A percentile compares a stretch with the other conserved stretches of the same genome.
Evolutionary conservation across 2,888 invertebrate species (phyloP).

Genomic region (Apoderus coryli): DNA sequence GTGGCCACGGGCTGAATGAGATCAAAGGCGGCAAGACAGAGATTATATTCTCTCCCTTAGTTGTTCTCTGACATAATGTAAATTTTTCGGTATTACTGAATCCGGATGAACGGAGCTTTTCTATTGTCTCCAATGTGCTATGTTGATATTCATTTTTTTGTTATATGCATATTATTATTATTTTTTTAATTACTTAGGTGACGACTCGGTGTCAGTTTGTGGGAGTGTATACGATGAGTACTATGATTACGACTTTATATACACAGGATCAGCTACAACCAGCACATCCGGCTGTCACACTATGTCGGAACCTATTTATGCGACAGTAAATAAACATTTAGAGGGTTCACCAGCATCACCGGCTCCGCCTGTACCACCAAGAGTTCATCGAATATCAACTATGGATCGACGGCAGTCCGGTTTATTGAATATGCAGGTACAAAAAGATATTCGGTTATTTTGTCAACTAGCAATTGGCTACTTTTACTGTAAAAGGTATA

Average conservation of each 20-base stretch:
- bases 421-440: too few relatives aligned
- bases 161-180: not conserved
- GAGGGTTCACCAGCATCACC: slow-evolving; percentile 32
- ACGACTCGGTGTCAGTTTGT: slow-evolving; percentile 41
- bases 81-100: not conserved
- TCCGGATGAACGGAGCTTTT: too few relatives aligned
- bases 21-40: too few relatives aligned
- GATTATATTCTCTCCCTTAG: too few relatives aligned
- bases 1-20: too few relatives aligned
- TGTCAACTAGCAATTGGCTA: too few relatives aligned
- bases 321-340: slow-evolving; percentile 43
- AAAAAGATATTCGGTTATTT: too few relatives aligned
- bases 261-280: slow-evolving; percentile 39
- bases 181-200: slow-evolving; percentile 20
- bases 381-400: slow-evolving; percentile 37
- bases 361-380: slow-evolving; percentile 41
- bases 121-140: slow-evolving; percentile 6
- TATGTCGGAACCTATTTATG: slow-evolving; percentile 51
- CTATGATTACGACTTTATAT: slow-evolving; percentile 66
- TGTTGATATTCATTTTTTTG: not conserved
- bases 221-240: slow-evolving; percentile 59
- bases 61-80: too few relatives aligned
- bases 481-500: too few relatives aligned
- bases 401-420: too few relatives aligned
- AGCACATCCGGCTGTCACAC: slow-evolving; percentile 41